Conservation (phyloP, 1,140 invertebrate genomes). For the Cotesia chilonis region DNA sequence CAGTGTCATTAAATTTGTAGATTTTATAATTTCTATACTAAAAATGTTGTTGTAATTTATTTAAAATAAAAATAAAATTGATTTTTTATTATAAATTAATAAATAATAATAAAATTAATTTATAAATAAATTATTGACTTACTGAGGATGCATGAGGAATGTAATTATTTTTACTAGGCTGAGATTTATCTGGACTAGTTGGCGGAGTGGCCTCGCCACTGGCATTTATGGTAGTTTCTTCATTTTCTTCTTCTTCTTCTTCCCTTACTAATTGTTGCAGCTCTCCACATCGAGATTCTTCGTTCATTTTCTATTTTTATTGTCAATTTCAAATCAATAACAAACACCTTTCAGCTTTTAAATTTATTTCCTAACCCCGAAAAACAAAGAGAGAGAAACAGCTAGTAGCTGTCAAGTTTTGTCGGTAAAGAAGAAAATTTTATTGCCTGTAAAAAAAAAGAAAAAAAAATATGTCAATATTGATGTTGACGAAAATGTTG, state of each 20-base stretch:
- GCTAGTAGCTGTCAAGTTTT: too few relatives aligned
- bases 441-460: too few relatives aligned
- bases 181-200: slow-evolving; percentile 54
- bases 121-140: slow-evolving; percentile 18
- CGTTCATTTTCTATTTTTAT: slow-evolving; percentile 49
- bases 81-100: slow-evolving; percentile 29
- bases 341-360: too few relatives aligned
- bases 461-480: too few relatives aligned
- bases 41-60: too few relatives aligned
- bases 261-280: slow-evolving; percentile 61
- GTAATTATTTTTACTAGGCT: slow-evolving; percentile 49
- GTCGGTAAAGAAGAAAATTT: too few relatives aligned
- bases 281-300: slow-evolving; percentile 54
- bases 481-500: too few relatives aligned
- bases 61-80: neutral
- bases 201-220: slow-evolving; percentile 58
- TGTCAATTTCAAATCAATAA: too few relatives aligned
- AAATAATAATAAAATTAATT: slow-evolving; percentile 27
- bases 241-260: slow-evolving; percentile 56
- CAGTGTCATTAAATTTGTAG: too few relatives aligned
- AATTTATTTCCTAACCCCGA: too few relatives aligned
- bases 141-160: slow-evolving; percentile 48
- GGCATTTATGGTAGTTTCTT: slow-evolving; percentile 41
- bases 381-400: too few relatives aligned
- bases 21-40: too few relatives aligned